Percentiles rank a stretch among this genome's conserved stretches.
These are phyloP conservation scores for Rattus rattus DNA, from an alignment of 2,113 vertebrate genomes.

Conservation along the genomic window DNA sequence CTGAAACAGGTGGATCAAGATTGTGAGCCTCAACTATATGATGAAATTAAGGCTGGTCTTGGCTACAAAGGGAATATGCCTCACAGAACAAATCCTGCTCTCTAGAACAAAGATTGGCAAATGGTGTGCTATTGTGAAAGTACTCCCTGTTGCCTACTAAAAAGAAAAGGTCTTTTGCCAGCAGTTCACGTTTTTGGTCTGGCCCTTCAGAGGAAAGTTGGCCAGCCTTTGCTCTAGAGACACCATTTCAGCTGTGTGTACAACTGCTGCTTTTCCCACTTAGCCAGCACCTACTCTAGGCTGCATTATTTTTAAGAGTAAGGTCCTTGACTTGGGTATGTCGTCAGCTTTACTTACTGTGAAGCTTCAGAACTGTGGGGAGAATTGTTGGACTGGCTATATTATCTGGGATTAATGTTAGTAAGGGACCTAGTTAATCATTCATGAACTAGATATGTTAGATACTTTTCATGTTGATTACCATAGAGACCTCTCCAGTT, in stretches of 20 bases:
- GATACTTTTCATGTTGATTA: neutral
- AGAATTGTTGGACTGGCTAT: constrained; percentile 34
- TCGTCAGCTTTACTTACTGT: neutral
- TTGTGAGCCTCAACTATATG: neutral
- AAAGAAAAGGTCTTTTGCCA: neutral
- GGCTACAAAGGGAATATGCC: neutral
- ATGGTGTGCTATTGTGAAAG: neutral
- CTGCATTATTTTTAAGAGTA: neutral
- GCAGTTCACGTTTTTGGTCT: neutral
- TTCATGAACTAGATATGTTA: neutral
- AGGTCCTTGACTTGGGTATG: neutral
- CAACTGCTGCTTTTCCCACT: neutral
- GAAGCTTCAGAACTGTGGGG: neutral
- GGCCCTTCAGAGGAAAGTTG: neutral
- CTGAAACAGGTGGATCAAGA: neutral
- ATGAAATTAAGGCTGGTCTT: neutral
- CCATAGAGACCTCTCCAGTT: neutral
- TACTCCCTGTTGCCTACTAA: neutral
- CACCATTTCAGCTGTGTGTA: neutral
- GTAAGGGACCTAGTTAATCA: neutral
- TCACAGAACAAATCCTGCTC: neutral
- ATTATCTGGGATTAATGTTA: neutral
- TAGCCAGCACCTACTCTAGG: neutral
- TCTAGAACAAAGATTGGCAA: neutral
- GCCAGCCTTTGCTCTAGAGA: neutral